These are phyloP conservation scores for Agrochola litura DNA, from an alignment of 2,888 invertebrate species.

Conservation along the genomic window DNA sequence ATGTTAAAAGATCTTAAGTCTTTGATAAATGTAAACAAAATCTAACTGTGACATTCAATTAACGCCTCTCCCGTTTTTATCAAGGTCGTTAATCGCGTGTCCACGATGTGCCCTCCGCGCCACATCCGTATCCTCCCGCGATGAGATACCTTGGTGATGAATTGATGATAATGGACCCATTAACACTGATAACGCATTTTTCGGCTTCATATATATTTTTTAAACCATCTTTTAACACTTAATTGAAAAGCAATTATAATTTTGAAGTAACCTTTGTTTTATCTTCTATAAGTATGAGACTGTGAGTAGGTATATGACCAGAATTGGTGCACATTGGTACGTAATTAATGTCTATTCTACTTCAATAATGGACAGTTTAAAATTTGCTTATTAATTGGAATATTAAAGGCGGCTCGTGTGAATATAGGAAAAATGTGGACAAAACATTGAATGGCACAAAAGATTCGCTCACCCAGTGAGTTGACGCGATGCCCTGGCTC, in stretches of 20 bases:
- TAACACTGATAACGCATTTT: conserved; percentile 29
- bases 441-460: conserved; percentile 54
- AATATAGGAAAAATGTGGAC: conserved; percentile 44
- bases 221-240: not conserved
- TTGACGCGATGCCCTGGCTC: conserved; percentile 41
- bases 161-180: conserved; percentile 28
- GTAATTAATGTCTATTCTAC: conserved; percentile 31
- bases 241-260: conserved; percentile 41
- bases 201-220: not conserved
- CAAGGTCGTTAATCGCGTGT: conserved; percentile 47
- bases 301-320: conserved; percentile 1
- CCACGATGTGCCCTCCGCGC: conserved; percentile 5
- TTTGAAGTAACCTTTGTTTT: conserved; percentile 29
- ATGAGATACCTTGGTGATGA: conserved; percentile 31
- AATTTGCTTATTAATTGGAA: conserved; percentile 51
- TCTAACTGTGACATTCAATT: conserved; percentile 17
- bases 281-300: not conserved
- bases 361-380: conserved; percentile 12
- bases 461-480: conserved; percentile 38
- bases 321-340: conserved; percentile 13
- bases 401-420: conserved; percentile 22
- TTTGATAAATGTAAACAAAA: conserved; percentile 22
- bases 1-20: not conserved
- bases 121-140: conserved; percentile 31
- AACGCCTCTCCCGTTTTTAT: conserved; percentile 36